A percentile compares a stretch with the other conserved stretches of the same genome.
These are phyloP conservation scores for Dascillus cervinus DNA, from an alignment of 2,888 invertebrate species.

Conservation along the genomic window DNA sequence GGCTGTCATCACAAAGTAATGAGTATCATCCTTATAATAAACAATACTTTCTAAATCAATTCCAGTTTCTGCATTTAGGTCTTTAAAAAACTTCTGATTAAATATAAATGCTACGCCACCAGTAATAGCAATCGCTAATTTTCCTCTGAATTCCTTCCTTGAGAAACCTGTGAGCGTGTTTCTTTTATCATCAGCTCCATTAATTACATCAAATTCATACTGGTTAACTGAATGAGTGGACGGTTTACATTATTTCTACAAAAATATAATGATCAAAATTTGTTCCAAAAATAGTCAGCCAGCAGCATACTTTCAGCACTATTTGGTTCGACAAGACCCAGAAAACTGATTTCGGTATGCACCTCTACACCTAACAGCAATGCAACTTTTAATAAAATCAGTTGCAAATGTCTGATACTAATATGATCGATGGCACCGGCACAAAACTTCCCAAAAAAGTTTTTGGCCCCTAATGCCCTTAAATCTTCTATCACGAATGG, in stretches of 20 bases:
- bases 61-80: conserved; percentile 79
- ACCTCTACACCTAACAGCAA: conserved; percentile 91
- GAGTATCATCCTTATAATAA: conserved; percentile 98
- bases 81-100: conserved; percentile 97
- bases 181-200: conserved; percentile 96
- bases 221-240: conserved; percentile 80
- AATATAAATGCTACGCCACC: conserved; percentile 97
- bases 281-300: too few species aligned
- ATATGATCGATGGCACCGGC: conserved; percentile 98
- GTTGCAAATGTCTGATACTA: conserved; percentile 93
- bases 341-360: conserved; percentile 88
- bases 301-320: conserved; percentile 49
- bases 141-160: conserved; percentile 93
- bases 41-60: conserved; percentile 99
- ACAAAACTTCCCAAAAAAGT: conserved; percentile 98
- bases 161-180: conserved; percentile 91
- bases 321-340: conserved; percentile 73
- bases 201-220: conserved; percentile 91
- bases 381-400: conserved; percentile 91
- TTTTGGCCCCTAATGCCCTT: conserved; percentile 88
- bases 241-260: conserved; percentile 62
- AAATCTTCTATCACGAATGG: conserved; percentile 96
- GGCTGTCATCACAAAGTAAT: conserved; percentile 99
- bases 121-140: conserved; percentile 97
- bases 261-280: conserved; percentile 6